phyloP scores from a whole-genome alignment of 2,888 invertebrate genomes.

The Lasioglossum vierecki region DNA sequence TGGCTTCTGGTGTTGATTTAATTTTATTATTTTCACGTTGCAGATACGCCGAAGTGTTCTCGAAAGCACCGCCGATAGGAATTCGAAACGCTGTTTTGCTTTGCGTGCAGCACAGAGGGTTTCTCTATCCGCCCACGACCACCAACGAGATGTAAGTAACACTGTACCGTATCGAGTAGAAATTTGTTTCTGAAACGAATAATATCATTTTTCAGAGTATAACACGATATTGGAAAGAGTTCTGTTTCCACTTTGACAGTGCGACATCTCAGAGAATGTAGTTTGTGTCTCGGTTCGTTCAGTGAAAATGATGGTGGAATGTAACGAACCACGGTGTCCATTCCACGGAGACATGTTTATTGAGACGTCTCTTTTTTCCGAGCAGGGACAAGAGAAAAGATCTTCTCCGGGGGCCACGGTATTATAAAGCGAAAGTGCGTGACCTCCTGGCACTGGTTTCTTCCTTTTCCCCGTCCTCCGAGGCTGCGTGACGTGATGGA shows the following conservation, averaged over 20 bases:
- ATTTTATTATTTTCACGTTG: constrained; percentile 56
- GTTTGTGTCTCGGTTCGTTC: background rate
- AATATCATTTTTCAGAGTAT: background rate
- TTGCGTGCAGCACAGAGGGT: constrained; percentile 78
- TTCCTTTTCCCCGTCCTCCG: constrained; percentile 58
- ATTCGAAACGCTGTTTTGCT: constrained; percentile 76
- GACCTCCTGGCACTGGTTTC: constrained; percentile 75
- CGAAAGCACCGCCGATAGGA: constrained; percentile 74
- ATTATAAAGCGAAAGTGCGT: constrained; percentile 80
- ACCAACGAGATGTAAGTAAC: constrained; percentile 75
- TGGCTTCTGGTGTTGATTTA: background rate
- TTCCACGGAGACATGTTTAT: background rate
- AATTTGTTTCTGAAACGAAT: no score
- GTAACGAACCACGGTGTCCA: background rate
- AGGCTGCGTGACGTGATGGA: constrained; percentile 77
- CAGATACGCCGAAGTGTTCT: constrained; percentile 76
- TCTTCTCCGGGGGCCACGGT: constrained; percentile 65
- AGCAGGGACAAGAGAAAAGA: background rate
- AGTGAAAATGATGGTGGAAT: background rate
- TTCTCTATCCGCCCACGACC: constrained; percentile 72
- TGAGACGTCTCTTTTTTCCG: background rate
- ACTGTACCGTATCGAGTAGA: no score
- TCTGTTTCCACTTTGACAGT: background rate
- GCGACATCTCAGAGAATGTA: background rate
- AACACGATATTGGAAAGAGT: background rate